Evolutionary conservation across 2,888 invertebrate genomes (phyloP), one percentile per base, ranked within the genome.

Genomic region (Lepidonotus clava): DNA sequence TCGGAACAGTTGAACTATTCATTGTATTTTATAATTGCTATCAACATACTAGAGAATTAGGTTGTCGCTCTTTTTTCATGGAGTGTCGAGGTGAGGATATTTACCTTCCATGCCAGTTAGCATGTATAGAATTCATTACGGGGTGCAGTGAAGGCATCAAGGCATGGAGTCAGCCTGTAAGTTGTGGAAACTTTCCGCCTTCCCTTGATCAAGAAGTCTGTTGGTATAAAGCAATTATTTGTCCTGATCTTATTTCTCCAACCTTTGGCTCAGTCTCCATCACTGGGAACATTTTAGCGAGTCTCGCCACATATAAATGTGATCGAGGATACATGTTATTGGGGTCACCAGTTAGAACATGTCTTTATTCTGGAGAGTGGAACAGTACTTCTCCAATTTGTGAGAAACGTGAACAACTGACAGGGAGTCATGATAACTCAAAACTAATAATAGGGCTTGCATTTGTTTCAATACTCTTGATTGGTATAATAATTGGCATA

Each of bases 351-450:
- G n/a, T 56, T 4, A 56, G 56, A n/a, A n/a, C n/a, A 5, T 56
- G 56, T n/a, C 56, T 56, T 14, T n/a, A 56, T 56, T 56, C 56
- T 56, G 56, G 56, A 4, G 56, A 56, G n/a, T 56, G 56, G 56
- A 56, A 56, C n/a, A n/a, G 56, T 4, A 56, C 56, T 8, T 11
- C 11, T 5, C 56, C 56, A 14, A n/a, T 56, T n/a, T 56, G 56
- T n/a, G n/a, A 21, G n/a, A 8, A 56, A 56, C 4, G 4, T 8
- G 18, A 56, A n/a, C 18, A 8, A 21, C 4, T 46, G 46, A 46
- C 46, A n/a, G n/a, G n/a, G n/a, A n/a, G n/a, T n/a, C n/a, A n/a
- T n/a, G n/a, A n/a, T n/a, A n/a, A n/a, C n/a, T n/a, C n/a, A n/a
- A n/a, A n/a, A n/a, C n/a, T n/a, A n/a, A n/a, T 46, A 46, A 46